Evolutionary conservation across 2,113 vertebrate species (phyloP).

Genomic region (Mesoclemmys tuberculata): DNA sequence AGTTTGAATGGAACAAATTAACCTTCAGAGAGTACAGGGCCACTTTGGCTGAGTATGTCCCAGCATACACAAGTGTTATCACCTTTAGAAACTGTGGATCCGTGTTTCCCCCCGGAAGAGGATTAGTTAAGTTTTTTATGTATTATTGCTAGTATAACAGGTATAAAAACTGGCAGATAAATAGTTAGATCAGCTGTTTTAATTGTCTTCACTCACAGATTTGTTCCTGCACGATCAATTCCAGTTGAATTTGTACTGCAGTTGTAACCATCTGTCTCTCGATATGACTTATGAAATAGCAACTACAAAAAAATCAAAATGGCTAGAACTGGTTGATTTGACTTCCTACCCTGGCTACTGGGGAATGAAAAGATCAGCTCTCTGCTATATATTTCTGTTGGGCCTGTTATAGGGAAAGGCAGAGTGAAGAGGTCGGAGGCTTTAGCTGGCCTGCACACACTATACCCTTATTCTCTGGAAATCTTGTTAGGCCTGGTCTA

Average conservation of each 20-base stretch:
- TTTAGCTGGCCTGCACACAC: constrained; percentile 39
- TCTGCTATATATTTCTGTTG: constrained; percentile 49
- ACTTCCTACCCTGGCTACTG: neutral
- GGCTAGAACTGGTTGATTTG: constrained; percentile 29
- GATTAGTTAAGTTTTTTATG: too few relatives aligned
- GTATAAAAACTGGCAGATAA: neutral
- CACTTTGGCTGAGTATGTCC: neutral
- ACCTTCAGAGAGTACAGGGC: neutral
- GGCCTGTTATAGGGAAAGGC: constrained; percentile 53
- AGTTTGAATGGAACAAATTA: neutral
- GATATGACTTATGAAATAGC: constrained; percentile 21
- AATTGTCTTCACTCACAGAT: neutral
- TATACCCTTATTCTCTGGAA: constrained; percentile 25
- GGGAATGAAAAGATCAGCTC: constrained; percentile 38
- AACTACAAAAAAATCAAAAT: constrained; percentile 4
- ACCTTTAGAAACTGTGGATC: neutral
- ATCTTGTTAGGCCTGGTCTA: constrained; percentile 58
- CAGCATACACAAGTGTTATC: neutral
- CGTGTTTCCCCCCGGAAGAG: too few relatives aligned
- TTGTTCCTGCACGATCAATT: neutral
- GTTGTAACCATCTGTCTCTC: constrained; percentile 7
- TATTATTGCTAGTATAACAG: neutral
- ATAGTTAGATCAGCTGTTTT: neutral
- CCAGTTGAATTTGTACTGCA: neutral
- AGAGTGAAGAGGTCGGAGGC: constrained; percentile 53